These are phyloP conservation scores for Aporophyla lueneburgensis DNA, from an alignment of 2,888 invertebrate species.

Conservation along the genomic window DNA sequence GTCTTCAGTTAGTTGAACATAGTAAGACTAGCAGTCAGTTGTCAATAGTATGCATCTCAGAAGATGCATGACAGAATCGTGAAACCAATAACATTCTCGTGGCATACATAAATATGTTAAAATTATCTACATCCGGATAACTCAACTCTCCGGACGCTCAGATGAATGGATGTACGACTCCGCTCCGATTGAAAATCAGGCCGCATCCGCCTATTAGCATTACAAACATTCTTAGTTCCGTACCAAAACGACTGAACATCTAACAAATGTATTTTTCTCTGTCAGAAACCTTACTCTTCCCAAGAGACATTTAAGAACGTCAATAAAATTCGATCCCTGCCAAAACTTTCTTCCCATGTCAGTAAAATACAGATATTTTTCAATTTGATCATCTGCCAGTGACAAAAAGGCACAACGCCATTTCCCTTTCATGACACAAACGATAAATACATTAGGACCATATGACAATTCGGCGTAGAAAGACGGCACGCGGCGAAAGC, in stretches of 20 bases:
- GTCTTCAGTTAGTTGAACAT: slow-evolving; percentile 28
- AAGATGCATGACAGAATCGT: slow-evolving; percentile 67
- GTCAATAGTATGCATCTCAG: slow-evolving; percentile 48
- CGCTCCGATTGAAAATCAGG: slow-evolving; percentile 84
- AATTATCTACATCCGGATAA: slow-evolving; percentile 82
- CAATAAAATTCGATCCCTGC: slow-evolving; percentile 18
- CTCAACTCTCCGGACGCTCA: slow-evolving; percentile 76
- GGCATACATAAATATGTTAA: slow-evolving; percentile 76
- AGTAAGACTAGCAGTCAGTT: slow-evolving; percentile 17
- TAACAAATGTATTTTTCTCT: slow-evolving; percentile 34
- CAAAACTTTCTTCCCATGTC: slow-evolving; percentile 31
- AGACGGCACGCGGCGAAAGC: slow-evolving; percentile 72
- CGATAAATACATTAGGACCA: slow-evolving; percentile 62
- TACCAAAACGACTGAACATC: slow-evolving; percentile 63
- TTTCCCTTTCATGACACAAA: slow-evolving; percentile 59
- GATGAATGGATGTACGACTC: slow-evolving; percentile 78
- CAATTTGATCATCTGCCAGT: slow-evolving; percentile 61
- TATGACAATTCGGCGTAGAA: slow-evolving; percentile 72
- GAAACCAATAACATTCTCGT: slow-evolving; percentile 70
- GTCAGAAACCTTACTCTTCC: neutral
- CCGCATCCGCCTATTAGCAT: slow-evolving; percentile 84
- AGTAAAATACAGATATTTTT: slow-evolving; percentile 27
- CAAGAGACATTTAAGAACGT: slow-evolving; percentile 5
- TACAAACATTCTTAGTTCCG: slow-evolving; percentile 81
- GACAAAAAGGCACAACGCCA: slow-evolving; percentile 56